Conservation (phyloP, 2,888 invertebrate species). For the Ephialtes manifestator region DNA sequence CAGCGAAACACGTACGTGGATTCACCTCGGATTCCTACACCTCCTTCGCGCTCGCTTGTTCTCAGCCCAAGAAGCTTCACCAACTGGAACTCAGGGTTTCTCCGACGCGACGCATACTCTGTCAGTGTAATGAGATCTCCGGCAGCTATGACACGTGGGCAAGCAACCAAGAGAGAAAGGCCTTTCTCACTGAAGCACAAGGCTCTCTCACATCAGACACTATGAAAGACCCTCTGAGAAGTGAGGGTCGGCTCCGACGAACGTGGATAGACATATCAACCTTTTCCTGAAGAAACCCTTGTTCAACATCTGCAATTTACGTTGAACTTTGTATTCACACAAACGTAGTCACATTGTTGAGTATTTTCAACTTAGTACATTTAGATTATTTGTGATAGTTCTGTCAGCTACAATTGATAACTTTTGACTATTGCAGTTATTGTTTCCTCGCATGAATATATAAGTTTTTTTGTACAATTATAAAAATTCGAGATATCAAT, state of each 20-base stretch:
- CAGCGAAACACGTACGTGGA: constrained; percentile 29
- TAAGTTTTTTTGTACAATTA: too few relatives aligned
- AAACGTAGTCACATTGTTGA: too few relatives aligned
- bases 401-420: too few relatives aligned
- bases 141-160: constrained; percentile 26
- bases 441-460: too few relatives aligned
- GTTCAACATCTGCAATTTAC: not conserved
- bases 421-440: too few relatives aligned
- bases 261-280: constrained; percentile 21
- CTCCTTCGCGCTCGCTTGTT: constrained; percentile 26
- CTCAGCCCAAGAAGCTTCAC: constrained; percentile 49
- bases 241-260: not conserved
- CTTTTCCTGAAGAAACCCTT: not conserved
- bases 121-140: constrained; percentile 68
- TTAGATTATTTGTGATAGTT: too few relatives aligned
- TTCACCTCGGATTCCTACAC: constrained; percentile 11
- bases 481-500: too few relatives aligned
- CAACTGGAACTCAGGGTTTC: constrained; percentile 56
- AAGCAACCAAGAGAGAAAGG: constrained; percentile 33
- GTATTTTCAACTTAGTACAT: too few relatives aligned
- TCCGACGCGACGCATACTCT: constrained; percentile 65
- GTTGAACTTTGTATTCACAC: not conserved
- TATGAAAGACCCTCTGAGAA: constrained; percentile 6
- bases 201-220: constrained; percentile 16
- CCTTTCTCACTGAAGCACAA: constrained; percentile 21